A percentile compares a stretch with the other conserved stretches of the same genome.
Conservation (phyloP, 2,888 invertebrate genomes). For the Drosophila merina region DNA sequence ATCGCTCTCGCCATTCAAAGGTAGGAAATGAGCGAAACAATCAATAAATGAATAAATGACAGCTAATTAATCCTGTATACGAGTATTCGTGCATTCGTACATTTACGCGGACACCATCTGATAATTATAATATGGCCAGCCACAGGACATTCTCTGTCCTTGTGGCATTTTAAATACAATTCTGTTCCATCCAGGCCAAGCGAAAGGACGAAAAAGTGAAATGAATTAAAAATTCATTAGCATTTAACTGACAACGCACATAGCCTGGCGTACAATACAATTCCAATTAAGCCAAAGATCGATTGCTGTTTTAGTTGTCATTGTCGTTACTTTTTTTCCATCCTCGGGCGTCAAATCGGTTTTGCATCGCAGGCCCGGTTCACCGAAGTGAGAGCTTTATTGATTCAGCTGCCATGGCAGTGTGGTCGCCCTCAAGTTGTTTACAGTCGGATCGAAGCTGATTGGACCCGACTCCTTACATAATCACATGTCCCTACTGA, state of each 20-base stretch:
- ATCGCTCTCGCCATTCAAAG: constrained; percentile 7
- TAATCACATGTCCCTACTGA: constrained; percentile 49
- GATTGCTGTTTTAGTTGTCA: constrained; percentile 35
- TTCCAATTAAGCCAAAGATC: constrained; percentile 42
- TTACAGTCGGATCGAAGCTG: constrained; percentile 21
- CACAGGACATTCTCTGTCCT: constrained; percentile 48
- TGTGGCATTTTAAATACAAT: constrained; percentile 66
- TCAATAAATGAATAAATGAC: constrained; percentile 70
- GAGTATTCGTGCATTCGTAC: not conserved
- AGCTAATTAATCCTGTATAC: constrained; percentile 66
- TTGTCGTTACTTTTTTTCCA: not conserved
- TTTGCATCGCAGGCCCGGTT: constrained; percentile 1
- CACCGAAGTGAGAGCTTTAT: constrained; percentile 24
- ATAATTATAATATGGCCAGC: constrained; percentile 17
- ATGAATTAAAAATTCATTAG: constrained; percentile 70
- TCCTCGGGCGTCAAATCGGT: constrained; percentile 14
- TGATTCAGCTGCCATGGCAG: constrained; percentile 20
- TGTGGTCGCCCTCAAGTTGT: constrained; percentile 4
- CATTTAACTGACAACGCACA: constrained; percentile 43
- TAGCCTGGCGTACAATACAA: constrained; percentile 32
- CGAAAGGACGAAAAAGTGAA: constrained; percentile 50
- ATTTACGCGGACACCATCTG: constrained; percentile 1
- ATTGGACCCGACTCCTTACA: constrained; percentile 38
- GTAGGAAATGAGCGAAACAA: constrained; percentile 41
- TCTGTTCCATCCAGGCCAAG: constrained; percentile 29